Base-by-base conservation (phyloP, 2,113 vertebrate genomes). In the Vidua macroura region DNA sequence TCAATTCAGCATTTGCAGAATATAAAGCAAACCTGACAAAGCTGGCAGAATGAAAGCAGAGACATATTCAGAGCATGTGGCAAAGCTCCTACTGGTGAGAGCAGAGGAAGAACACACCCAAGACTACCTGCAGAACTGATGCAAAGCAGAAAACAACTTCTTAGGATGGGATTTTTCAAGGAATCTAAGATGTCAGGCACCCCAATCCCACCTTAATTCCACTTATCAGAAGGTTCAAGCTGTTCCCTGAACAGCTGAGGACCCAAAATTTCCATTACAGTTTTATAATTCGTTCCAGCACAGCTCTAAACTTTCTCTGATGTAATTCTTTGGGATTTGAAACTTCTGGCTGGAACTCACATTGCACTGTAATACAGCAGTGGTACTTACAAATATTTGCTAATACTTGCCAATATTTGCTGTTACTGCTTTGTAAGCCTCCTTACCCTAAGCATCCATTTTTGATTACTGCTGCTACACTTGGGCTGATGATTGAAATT, bases 371-470 rank as follows among this genome's bases (percentile, higher is more conserved):
- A 8, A 52, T 91, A 83, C 64, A 92, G 79, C 25, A 92, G 53
- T 3, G 27, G 13, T 82, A 75, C 39, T 78, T 59, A 93, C 28
- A 91, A 96, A 93, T 93, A 96, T 94, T 96, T 97, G 63, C 85
- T 95, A 84, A 95, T 80, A 66, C 19, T 87, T 86, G 37, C 91
- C 44, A 86, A 62, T 92, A 84, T 94, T 97, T 96, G 43, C 52
- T 92, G 53, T 82, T 81, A 83, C 67, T 73, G 77, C 33, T 44
- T 92, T 79, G 58, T 86, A 68, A 91, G 74, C 56, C 67, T 88
- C 46, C 85, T 88, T 89, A 86, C 46, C 55, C 81, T 79, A 51
- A 67, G 64, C 67, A 93, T 76, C 74, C 72, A 83, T 92, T 95
- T 96, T 94, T 25, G 24, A 77, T 89, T 91, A 68, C 59, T 68